phyloP scores from a whole-genome alignment of 2,888 invertebrate genomes.

The Hydriomena furcata region DNA sequence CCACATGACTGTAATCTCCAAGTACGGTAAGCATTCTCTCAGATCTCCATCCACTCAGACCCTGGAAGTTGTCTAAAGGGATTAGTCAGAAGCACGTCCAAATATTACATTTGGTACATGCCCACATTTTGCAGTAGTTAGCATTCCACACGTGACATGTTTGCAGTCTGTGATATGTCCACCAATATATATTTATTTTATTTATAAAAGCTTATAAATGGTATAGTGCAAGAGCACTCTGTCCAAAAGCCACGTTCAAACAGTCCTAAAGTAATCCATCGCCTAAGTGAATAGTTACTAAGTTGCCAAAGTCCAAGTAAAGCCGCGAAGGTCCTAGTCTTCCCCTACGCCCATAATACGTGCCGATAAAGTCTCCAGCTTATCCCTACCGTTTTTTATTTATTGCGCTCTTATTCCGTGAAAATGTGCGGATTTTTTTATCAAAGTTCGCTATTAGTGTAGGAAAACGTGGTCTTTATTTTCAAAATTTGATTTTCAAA shows the following conservation, averaged over 20 bases:
- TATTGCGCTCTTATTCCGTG: conserved; percentile 26
- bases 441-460: neutral
- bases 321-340: conserved; percentile 38
- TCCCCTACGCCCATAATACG: conserved; percentile 37
- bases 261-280: conserved; percentile 44
- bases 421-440: conserved; percentile 11
- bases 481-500: no score
- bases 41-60: no score
- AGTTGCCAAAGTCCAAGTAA: conserved; percentile 55
- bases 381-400: conserved; percentile 33
- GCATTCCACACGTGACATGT: no score
- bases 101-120: no score
- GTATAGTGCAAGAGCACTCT: neutral
- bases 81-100: no score
- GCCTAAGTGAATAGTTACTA: conserved; percentile 57
- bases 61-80: no score
- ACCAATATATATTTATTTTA: no score
- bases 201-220: no score
- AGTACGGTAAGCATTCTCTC: no score
- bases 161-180: no score
- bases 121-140: no score
- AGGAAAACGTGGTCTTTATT: neutral
- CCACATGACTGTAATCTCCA: no score
- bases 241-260: conserved; percentile 1
- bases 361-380: conserved; percentile 36